phyloP scores from a whole-genome alignment of 2,797 vertebrate species.

The Peromyscus attwateri region DNA sequence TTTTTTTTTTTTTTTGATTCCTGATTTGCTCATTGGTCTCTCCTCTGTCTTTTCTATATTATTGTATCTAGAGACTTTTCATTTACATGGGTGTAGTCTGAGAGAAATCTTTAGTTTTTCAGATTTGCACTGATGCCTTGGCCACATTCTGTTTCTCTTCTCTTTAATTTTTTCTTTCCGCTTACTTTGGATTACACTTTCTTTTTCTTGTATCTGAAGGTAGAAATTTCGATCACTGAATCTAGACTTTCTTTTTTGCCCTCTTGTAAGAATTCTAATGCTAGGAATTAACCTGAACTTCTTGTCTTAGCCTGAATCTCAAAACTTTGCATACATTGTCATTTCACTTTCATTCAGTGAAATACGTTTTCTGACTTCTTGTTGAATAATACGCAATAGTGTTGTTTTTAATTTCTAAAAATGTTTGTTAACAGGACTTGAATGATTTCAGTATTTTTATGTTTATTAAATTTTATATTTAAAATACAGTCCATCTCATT shows the following conservation, averaged over 20 bases:
- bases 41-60: not conserved
- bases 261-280: not conserved
- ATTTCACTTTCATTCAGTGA: not conserved
- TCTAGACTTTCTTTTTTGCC: not conserved
- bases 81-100: not conserved
- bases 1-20: not conserved
- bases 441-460: not conserved
- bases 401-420: slow-evolving; percentile 14
- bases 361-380: not conserved
- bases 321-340: not conserved
- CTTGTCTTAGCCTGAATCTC: not conserved
- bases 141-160: not conserved
- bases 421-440: not conserved
- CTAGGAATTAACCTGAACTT: not conserved
- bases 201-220: not conserved
- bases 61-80: not conserved
- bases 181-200: not conserved
- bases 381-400: not conserved
- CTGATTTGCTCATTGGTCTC: not conserved
- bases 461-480: not conserved
- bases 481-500: not conserved
- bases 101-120: not conserved
- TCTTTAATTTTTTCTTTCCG: not conserved
- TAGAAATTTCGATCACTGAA: not conserved
- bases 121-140: not conserved